Evolutionary conservation across 2,797 vertebrate species (phyloP).

Genomic region (Odontamblyopus rebecca): DNA sequence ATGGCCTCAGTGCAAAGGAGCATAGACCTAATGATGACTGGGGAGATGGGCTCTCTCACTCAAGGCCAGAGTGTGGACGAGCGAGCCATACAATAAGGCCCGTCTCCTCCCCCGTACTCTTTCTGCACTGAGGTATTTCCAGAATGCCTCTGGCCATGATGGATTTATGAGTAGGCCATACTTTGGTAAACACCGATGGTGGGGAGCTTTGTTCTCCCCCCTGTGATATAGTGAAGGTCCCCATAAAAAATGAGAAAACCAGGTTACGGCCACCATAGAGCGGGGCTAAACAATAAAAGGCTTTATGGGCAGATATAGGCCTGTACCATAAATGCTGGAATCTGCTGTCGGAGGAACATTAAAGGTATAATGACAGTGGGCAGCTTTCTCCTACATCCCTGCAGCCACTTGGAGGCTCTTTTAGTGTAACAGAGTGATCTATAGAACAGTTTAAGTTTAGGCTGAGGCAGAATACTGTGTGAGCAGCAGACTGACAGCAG

Average conservation of each 20-base stretch:
- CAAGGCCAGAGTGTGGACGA: slow-evolving; percentile 57
- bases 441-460: slow-evolving; percentile 46
- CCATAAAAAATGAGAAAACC: slow-evolving; percentile 76
- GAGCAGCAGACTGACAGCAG: slow-evolving; percentile 41
- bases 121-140: slow-evolving; percentile 69
- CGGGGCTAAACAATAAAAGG: slow-evolving; percentile 69
- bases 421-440: slow-evolving; percentile 41
- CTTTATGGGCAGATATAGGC: slow-evolving; percentile 77
- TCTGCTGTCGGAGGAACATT: slow-evolving; percentile 74
- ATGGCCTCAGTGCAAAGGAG: slow-evolving; percentile 61
- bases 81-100: slow-evolving; percentile 57
- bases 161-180: slow-evolving; percentile 72
- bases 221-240: slow-evolving; percentile 72
- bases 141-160: slow-evolving; percentile 73
- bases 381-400: slow-evolving; percentile 63
- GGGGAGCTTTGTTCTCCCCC: slow-evolving; percentile 67
- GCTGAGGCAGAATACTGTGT: slow-evolving; percentile 26
- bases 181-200: slow-evolving; percentile 75
- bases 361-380: slow-evolving; percentile 71
- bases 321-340: slow-evolving; percentile 77
- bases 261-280: slow-evolving; percentile 73
- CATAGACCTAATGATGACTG: slow-evolving; percentile 68
- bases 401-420: slow-evolving; percentile 46
- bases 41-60: slow-evolving; percentile 58
- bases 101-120: slow-evolving; percentile 27